These are phyloP conservation scores for Lydus trimaculatus DNA, from an alignment of 2,888 invertebrate species.

Conservation along the genomic window DNA sequence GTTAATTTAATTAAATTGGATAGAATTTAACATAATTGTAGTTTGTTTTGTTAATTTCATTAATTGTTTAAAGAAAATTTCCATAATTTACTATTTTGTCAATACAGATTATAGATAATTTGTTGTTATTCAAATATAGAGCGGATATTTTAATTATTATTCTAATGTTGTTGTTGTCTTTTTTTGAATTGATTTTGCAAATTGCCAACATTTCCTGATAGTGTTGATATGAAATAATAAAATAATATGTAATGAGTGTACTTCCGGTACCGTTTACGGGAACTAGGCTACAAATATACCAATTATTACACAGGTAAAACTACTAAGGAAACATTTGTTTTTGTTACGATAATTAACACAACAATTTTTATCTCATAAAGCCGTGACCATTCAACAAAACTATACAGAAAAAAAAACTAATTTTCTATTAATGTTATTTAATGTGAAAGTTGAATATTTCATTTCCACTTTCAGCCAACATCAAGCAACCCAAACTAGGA, in stretches of 20 bases:
- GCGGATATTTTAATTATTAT: not conserved
- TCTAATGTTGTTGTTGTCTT: not conserved
- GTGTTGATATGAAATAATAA: not conserved
- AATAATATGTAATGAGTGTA: not conserved
- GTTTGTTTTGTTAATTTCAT: not conserved
- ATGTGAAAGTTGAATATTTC: constrained; percentile 13
- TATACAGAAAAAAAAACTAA: not conserved
- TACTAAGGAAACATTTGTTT: not conserved
- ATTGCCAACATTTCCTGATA: not conserved
- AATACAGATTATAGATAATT: no score
- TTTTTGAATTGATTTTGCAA: constrained; percentile 1
- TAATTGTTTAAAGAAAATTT: not conserved
- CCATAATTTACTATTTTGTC: not conserved
- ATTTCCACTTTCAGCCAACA: constrained; percentile 22
- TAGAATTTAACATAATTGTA: not conserved
- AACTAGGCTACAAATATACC: not conserved
- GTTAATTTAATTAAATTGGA: not conserved
- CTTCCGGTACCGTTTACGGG: not conserved
- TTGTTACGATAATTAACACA: not conserved
- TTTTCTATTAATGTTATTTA: not conserved
- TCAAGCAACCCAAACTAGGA: not conserved
- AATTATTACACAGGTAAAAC: not conserved
- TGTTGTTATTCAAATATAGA: not conserved
- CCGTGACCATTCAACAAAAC: not conserved
- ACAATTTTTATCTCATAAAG: not conserved